Conservation (phyloP, 1,140 invertebrate genomes). For the Pteromalus puparum region DNA sequence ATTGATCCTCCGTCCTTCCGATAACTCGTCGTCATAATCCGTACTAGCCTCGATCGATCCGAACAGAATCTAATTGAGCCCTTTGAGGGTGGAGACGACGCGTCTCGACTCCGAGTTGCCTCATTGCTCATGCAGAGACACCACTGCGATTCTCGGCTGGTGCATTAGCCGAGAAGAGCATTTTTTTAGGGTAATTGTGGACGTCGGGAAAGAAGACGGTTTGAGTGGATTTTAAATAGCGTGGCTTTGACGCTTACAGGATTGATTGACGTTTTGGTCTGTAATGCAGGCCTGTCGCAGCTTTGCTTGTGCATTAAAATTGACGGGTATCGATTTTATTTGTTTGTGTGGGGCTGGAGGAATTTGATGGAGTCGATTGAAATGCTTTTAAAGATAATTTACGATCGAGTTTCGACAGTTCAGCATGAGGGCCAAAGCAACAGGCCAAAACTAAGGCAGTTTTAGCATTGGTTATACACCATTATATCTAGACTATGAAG, state of each 20-base stretch:
- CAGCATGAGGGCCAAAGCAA: too few relatives aligned
- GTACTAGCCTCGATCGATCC: background rate
- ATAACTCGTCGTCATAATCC: background rate
- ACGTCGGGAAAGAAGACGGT: background rate
- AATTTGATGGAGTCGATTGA: background rate
- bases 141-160: background rate
- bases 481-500: too few relatives aligned
- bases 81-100: background rate
- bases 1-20: background rate
- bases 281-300: background rate
- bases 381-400: too few relatives aligned
- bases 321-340: conserved; percentile 1
- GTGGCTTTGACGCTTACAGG: background rate
- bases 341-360: background rate
- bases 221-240: background rate
- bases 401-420: too few relatives aligned
- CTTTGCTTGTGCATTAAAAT: background rate
- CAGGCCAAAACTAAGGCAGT: too few relatives aligned
- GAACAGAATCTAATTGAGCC: too few relatives aligned
- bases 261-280: background rate
- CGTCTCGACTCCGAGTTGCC: background rate
- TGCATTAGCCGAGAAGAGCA: background rate
- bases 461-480: too few relatives aligned
- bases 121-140: background rate
- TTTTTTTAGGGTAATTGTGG: background rate